Base-by-base conservation (phyloP, 2,113 vertebrate species). In the Mionectes macconnelli region DNA sequence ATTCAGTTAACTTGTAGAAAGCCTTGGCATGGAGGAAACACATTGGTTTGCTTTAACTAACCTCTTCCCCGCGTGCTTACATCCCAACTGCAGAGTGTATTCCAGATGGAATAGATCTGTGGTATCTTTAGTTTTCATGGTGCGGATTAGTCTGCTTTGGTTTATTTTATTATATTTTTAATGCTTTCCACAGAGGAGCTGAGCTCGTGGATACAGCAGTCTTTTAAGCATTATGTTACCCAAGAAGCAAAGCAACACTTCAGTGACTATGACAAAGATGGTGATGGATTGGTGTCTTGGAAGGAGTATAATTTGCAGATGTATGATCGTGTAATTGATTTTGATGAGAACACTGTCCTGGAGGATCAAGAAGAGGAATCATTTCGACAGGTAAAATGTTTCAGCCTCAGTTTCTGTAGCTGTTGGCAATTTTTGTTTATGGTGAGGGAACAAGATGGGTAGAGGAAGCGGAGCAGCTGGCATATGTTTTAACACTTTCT, bases 231-330 rank as follows among this genome's bases (percentile, higher is more conserved):
- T 86, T 99, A 99, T 21, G 98, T 99, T n/a, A 97, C 98, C 20
- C 98, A 99, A 90, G 99, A 99, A 90, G 98, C 98, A 20, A 98
- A 98, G 85, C 98, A 99, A 21, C 98, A 99, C 57, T 99, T 99
- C 94, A 96, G 95, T 0, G 98, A 99, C 53, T 99, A 99, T 87
- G 99, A 99, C 93, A 98, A 97, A 44, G 97, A 99, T 62, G 96
- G 76, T 49, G 98, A 99, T 45, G 98, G 98, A 14, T 87, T 97
- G 15, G 98, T 99, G 73, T 98, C 99, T 4, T 99, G 99, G 99
- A 98, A 99, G 37, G 99, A 99, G 86, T 99, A 99, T 95, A 99
- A 99, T 94, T 96, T 96, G 49, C 98, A 98, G 30, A 98, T 99
- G 97, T 99, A 99, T 12, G 98, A 98, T 52, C 98, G 98, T 25